Conservation (phyloP, 2,888 invertebrate genomes). For the Ephialtes manifestator region DNA sequence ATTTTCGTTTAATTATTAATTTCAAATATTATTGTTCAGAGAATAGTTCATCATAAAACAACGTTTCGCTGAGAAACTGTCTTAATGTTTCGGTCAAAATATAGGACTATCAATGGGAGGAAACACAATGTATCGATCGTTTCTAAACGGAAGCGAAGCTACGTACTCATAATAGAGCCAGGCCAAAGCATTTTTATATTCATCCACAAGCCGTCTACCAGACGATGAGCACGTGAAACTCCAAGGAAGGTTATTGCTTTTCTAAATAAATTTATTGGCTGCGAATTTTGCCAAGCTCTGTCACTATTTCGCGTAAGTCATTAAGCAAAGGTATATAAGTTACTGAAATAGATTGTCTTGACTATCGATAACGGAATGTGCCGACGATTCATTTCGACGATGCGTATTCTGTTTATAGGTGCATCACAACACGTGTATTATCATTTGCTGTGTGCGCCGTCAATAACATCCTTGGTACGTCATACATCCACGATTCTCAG, state of each 20-base stretch:
- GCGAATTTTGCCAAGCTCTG: slow-evolving; percentile 35
- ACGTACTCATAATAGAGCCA: not conserved
- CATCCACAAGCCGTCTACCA: not conserved
- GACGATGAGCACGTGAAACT: not conserved
- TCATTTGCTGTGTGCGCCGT: no score
- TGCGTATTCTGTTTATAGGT: not conserved
- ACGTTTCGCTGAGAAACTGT: not conserved
- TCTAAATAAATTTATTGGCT: slow-evolving; percentile 46
- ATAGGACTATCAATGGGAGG: not conserved
- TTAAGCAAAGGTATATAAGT: not conserved
- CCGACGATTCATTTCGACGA: not conserved
- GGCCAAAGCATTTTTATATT: not conserved
- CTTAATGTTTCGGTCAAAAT: not conserved
- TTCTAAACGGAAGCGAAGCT: not conserved
- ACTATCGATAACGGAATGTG: not conserved
- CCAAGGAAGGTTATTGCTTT: slow-evolving; percentile 28
- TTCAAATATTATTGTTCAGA: not conserved
- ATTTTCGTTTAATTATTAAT: no score
- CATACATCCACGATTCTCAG: not conserved
- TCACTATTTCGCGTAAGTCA: slow-evolving; percentile 2
- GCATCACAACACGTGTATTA: not conserved
- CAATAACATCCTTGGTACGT: not conserved
- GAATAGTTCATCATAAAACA: not conserved
- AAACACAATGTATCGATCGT: not conserved
- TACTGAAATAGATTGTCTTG: not conserved